Conservation (phyloP, 2,113 vertebrate species). For the Nothocercus nigrocapillus region DNA sequence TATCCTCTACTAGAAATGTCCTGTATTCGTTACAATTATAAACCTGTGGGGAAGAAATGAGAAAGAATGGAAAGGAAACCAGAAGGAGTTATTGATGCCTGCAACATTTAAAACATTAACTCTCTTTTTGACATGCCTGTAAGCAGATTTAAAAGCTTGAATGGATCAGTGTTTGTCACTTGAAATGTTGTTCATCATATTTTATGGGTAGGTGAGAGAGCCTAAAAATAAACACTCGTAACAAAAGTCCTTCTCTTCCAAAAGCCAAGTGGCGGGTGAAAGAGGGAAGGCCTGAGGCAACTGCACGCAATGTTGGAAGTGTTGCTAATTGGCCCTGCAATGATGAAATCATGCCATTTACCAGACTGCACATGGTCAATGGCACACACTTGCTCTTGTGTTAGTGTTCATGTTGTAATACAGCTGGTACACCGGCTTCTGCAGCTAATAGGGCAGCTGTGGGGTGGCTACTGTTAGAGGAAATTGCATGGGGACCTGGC, state of each 20-base stretch:
- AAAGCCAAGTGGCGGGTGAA: not conserved
- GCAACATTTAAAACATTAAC: not conserved
- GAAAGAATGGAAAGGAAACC: not conserved
- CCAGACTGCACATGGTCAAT: not conserved
- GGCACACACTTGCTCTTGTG: not conserved
- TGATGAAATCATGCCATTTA: not conserved
- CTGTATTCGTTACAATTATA: not conserved
- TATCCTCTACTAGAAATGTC: not conserved
- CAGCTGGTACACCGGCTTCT: not conserved
- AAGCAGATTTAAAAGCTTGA: not conserved
- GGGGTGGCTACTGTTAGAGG: not conserved
- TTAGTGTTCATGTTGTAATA: not conserved
- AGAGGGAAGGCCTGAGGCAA: not conserved
- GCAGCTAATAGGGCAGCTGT: not conserved
- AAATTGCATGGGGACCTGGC: not conserved
- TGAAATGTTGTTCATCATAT: not conserved
- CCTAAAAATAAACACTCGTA: not conserved
- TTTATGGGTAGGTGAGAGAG: not conserved
- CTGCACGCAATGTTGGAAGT: not conserved
- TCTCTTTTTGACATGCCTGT: not conserved
- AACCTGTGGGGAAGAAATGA: not conserved
- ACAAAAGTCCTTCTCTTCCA: not conserved
- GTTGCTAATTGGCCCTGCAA: not conserved
- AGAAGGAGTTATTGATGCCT: not conserved
- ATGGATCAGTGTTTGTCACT: not conserved